Evolutionary conservation across 2,797 vertebrate species (phyloP).

Genomic region (Oreortyx pictus): DNA sequence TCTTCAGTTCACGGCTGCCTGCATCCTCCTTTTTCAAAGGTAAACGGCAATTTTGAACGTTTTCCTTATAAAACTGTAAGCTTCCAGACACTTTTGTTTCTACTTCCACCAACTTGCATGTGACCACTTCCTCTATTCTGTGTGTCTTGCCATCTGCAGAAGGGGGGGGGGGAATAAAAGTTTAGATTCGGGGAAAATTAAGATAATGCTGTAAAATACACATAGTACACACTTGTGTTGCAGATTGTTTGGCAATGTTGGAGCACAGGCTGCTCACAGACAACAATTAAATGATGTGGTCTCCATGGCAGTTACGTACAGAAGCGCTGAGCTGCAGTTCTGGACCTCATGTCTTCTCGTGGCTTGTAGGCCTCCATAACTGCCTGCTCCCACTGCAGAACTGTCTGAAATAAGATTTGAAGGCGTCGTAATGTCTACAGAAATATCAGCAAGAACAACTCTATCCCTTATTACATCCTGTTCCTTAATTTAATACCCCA

Average conservation of each 20-base stretch:
- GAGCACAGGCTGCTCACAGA: not conserved
- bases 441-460: not conserved
- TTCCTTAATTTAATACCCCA: fast-evolving
- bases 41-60: constrained; percentile 60
- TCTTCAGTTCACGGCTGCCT: constrained; percentile 58
- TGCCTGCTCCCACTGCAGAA: constrained; percentile 91
- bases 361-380: constrained; percentile 81
- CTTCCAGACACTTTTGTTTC: constrained; percentile 68
- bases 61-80: constrained; percentile 89
- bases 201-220: not conserved
- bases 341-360: constrained; percentile 80
- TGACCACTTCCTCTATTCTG: constrained; percentile 51
- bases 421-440: not conserved
- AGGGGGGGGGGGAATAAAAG: not conserved
- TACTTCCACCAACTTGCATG: constrained; percentile 36
- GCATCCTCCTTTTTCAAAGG: constrained; percentile 50
- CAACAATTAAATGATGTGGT: not conserved
- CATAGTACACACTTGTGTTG: not conserved
- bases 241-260: not conserved
- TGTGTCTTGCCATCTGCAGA: constrained; percentile 82
- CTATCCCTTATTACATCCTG: not conserved
- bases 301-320: constrained; percentile 81
- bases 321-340: constrained; percentile 85
- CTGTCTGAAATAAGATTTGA: constrained; percentile 81
- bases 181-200: not conserved